These are phyloP conservation scores for Dermolepida albohirtum DNA, from an alignment of 2,888 invertebrate genomes.

Conservation along the genomic window DNA sequence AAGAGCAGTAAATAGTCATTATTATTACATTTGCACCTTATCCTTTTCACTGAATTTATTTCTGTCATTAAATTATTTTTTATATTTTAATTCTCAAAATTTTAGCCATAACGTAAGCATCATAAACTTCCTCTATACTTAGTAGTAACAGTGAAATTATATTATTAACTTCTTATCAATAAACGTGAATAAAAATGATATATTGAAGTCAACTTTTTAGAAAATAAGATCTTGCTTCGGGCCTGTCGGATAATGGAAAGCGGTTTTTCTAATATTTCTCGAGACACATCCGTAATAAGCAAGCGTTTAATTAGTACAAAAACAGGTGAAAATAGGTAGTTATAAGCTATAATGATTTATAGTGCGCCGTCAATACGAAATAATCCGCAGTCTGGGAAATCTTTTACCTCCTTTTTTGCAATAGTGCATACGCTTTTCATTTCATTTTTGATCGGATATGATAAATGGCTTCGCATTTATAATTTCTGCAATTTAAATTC, in stretches of 20 bases:
- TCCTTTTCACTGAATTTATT: too few species aligned
- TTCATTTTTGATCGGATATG: neutral
- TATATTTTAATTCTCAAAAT: too few species aligned
- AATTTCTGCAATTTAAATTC: conserved; percentile 18
- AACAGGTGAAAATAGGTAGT: conserved; percentile 13
- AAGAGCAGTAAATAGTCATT: too few species aligned
- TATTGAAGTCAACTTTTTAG: conserved; percentile 12
- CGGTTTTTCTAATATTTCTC: neutral
- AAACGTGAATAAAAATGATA: neutral
- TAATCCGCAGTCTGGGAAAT: neutral
- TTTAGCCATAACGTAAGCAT: too few species aligned
- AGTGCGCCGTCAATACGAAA: conserved; percentile 5
- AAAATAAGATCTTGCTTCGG: conserved; percentile 12
- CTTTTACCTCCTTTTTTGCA: conserved; percentile 2
- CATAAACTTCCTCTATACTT: too few species aligned
- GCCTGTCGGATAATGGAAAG: conserved; percentile 10
- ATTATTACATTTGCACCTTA: too few species aligned
- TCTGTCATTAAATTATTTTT: too few species aligned
- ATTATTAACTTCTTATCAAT: too few species aligned
- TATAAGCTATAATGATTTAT: conserved; percentile 20
- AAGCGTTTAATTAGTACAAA: conserved; percentile 23
- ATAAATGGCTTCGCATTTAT: conserved; percentile 13
- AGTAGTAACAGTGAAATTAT: too few species aligned
- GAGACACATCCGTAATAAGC: conserved; percentile 2
- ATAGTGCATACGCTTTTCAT: neutral